Base-by-base conservation (phyloP, 2,113 vertebrate species). In the Cepphus grylle region DNA sequence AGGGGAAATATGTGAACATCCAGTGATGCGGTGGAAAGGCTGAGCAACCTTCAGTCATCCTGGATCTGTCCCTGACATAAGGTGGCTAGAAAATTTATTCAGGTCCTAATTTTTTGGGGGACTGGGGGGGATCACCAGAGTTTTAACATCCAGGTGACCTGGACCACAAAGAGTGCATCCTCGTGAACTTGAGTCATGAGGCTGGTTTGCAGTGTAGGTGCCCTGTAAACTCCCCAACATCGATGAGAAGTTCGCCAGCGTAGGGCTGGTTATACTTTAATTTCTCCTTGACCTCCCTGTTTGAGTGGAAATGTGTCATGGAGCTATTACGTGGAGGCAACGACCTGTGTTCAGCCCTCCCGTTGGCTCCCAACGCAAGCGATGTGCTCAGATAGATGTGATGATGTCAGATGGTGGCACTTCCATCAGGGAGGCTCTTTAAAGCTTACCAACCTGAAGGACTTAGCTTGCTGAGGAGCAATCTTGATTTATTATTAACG, bases 131-230 rank as follows among this genome's bases (percentile, higher is more conserved):
- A 42, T 66, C 25, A 10, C 15, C 11, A 1, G 42, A 4, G 58
- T 30, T 90, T 36, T 32, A 36, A 56, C 18, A 40, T 12, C 22
- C 2, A 9, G 43, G 29, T 27, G 56, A 25, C 76, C 30, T 38
- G 74, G 12, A 9, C 47, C 9, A 3, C 30, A 11, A 23, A 6
- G 36, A 14, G 7, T 6, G 1, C 15, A 21, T 63, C 38, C 8
- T 0, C 0, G 0, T 6, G 34, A n/a, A 61, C 59, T 15, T n/a
- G 29, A 49, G 58, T 29, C 77, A 13, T 0, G 1, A 27, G 29
- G 29, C 18, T 55, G 50, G 26, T 36, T 59, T 72, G 71, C 76
- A 50, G 66, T 1, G 0, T 58, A 40, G 65, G 23, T 3, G 4
- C 30, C 34, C n/a, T 55, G 27, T 36, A 12, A 25, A 10, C 34